A percentile compares a stretch with the other conserved stretches of the same genome.
phyloP scores from a whole-genome alignment of 2,797 vertebrate species.

The Avahi laniger region DNA sequence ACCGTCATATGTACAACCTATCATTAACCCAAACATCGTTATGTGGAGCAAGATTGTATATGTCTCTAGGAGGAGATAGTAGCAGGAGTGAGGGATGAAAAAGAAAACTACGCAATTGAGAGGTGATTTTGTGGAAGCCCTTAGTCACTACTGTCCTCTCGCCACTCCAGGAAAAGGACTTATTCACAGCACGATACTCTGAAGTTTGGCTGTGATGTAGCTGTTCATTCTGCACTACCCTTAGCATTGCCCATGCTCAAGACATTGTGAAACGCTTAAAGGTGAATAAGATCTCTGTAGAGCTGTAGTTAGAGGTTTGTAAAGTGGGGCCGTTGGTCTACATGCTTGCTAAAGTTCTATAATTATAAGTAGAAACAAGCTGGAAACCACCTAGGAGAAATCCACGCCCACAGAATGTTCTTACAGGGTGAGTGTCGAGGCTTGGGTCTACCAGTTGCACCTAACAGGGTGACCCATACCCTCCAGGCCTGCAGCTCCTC shows the following conservation, averaged over 20 bases:
- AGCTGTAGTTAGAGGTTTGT: neutral
- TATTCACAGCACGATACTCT: neutral
- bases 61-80: neutral
- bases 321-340: neutral
- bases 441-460: too few relatives aligned
- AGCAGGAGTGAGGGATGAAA: neutral
- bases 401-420: neutral
- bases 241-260: neutral
- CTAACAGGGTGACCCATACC: neutral
- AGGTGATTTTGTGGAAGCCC: neutral
- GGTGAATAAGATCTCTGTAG: neutral
- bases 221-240: neutral
- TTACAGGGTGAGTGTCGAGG: neutral
- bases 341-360: neutral
- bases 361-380: neutral
- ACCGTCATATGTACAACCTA: neutral
- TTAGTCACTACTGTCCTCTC: neutral
- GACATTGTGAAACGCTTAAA: neutral
- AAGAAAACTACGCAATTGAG: neutral
- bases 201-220: neutral
- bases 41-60: neutral
- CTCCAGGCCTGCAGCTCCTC: neutral
- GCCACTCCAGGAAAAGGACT: neutral
- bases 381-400: neutral
- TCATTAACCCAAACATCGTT: neutral